Evolutionary conservation across 2,113 vertebrate species (phyloP).

Genomic region (Anhinga rufa): DNA sequence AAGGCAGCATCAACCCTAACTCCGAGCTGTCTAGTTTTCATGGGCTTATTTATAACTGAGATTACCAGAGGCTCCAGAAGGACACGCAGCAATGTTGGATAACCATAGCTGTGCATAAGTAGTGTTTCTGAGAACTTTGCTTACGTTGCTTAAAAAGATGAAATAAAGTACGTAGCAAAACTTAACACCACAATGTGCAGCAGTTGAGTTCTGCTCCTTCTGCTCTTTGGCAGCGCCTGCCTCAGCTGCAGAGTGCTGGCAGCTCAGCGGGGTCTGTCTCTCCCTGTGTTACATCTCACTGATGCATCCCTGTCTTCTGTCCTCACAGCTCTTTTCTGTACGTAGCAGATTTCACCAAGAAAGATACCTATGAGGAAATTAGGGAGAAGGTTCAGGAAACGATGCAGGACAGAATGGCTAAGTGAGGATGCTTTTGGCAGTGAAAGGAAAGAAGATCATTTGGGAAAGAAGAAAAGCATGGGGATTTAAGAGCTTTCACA

Average conservation of each 20-base stretch:
- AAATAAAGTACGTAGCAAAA: background rate
- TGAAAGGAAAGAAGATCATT: background rate
- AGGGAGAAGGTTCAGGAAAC: background rate
- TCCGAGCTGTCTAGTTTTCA: background rate
- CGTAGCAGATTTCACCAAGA: background rate
- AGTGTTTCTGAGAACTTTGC: background rate
- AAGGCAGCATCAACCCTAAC: background rate
- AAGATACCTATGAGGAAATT: background rate
- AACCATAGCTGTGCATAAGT: background rate
- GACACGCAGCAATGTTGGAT: background rate
- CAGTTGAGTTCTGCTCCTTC: background rate
- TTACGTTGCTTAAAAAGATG: background rate
- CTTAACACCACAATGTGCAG: background rate
- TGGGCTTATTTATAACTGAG: background rate
- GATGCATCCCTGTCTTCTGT: background rate
- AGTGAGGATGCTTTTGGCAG: background rate
- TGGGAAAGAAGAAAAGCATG: background rate
- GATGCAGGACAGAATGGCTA: background rate
- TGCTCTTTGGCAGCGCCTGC: background rate
- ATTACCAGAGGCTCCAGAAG: background rate
- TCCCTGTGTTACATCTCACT: background rate
- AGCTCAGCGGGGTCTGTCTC: background rate
- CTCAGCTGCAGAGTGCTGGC: background rate
- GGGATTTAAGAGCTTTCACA: background rate
- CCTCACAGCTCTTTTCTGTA: background rate